Base-by-base conservation (phyloP, 2,888 invertebrate genomes). In the Proisotoma minuta region DNA sequence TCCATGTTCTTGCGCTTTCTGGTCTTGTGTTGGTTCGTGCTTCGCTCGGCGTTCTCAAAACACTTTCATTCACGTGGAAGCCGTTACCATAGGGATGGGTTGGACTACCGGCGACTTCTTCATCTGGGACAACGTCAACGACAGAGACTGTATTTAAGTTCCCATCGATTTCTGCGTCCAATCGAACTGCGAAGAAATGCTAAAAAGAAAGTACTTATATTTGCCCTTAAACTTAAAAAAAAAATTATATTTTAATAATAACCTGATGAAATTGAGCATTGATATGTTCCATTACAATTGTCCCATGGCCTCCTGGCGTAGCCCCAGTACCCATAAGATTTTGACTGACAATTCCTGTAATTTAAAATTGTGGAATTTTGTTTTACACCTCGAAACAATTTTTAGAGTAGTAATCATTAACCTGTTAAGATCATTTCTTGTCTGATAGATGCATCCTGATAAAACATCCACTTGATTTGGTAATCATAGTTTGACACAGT, bases 401-500 rank as follows among this genome's bases (percentile, higher is more conserved):
- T n/a, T n/a, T n/a, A n/a, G n/a, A n/a, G n/a, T n/a, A n/a, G n/a
- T n/a, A n/a, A n/a, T n/a, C n/a, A n/a, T n/a, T n/a, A n/a, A n/a
- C n/a, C n/a, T 5, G 65, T 49, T 0, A 63, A 29, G 10, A 53
- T 52, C 4, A 60, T 61, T 22, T 61, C 47, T 4, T 62, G 57
- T 22, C 65, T 54, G 20, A 68, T 59, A 0, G 68, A 48, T 0
- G 57, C 68, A 39, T 68, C 68, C 49, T 63, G 65, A 48, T 60
- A 60, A 34, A 68, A 65, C n/a, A 61, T 18, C 68, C 68, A 68
- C 1, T 34, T 52, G 40, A 51, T 62, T 15, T 61, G 23, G 47
- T 63, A 68, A 10, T 68, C 66, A 48, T 68, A 68, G 47, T 68
- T 68, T 10, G 60, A 61, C n/a, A 62, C 27, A 5, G 59, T 56